Conservation (phyloP, 2,797 vertebrate genomes). For the Oreochromis mossambicus region DNA sequence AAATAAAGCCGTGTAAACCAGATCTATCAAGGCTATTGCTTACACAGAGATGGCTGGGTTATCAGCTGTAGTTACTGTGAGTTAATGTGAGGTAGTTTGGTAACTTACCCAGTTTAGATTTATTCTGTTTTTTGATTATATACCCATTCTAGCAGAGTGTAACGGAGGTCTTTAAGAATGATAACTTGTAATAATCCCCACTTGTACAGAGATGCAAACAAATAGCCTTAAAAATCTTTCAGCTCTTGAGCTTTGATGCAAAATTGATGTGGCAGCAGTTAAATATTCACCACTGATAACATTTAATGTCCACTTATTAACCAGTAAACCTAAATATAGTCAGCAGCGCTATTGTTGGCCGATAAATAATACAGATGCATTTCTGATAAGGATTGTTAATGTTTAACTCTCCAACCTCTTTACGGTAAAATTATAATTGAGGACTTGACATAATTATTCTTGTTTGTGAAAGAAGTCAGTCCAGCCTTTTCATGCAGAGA, state of each 20-base stretch:
- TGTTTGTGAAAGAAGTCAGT: neutral
- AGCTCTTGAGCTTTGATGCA: neutral
- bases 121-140: neutral
- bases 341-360: neutral
- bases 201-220: neutral
- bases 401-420: neutral
- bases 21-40: neutral
- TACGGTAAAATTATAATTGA: neutral
- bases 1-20: neutral
- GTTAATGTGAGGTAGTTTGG: neutral
- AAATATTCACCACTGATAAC: neutral
- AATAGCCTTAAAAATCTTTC: neutral
- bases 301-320: neutral
- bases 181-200: neutral
- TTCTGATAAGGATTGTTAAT: neutral
- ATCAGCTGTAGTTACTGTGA: neutral
- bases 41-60: neutral
- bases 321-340: neutral
- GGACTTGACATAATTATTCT: neutral
- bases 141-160: neutral
- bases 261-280: neutral
- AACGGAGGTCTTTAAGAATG: neutral
- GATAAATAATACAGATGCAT: accelerated
- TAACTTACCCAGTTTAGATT: neutral
- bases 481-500: neutral